phyloP scores from a whole-genome alignment of 2,888 invertebrate species.

The Elysia crispata region DNA sequence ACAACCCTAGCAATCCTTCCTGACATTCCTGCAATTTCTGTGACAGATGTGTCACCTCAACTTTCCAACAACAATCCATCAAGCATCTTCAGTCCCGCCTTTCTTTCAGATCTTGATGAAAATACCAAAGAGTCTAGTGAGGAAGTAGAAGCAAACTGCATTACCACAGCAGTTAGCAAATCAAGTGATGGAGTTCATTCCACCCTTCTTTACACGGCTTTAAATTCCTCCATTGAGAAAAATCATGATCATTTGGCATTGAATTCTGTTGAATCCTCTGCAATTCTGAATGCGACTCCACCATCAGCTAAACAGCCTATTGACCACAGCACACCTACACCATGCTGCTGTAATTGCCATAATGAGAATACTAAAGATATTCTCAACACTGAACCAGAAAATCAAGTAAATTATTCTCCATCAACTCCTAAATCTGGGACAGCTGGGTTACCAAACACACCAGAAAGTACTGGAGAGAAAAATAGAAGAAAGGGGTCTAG shows the following conservation, averaged over 20 bases:
- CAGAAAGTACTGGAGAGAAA: conserved; percentile 46
- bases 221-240: no score
- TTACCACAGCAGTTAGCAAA: background rate
- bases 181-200: no score
- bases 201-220: no score
- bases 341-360: conserved; percentile 41
- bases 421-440: conserved; percentile 47
- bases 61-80: background rate
- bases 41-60: conserved; percentile 39
- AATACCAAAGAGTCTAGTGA: conserved; percentile 29
- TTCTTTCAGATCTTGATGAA: conserved; percentile 41
- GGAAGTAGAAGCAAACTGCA: background rate
- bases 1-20: background rate
- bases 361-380: conserved; percentile 4
- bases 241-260: no score
- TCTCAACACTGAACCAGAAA: background rate
- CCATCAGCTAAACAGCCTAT: background rate
- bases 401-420: background rate
- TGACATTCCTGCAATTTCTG: conserved; percentile 39
- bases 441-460: conserved; percentile 54
- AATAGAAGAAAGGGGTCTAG: background rate
- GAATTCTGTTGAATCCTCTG: background rate
- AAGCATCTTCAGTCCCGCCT: conserved; percentile 26
- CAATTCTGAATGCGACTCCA: background rate
- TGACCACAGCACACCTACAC: no score